phyloP scores from a whole-genome alignment of 2,888 invertebrate species.

The Parnassius glacialis region DNA sequence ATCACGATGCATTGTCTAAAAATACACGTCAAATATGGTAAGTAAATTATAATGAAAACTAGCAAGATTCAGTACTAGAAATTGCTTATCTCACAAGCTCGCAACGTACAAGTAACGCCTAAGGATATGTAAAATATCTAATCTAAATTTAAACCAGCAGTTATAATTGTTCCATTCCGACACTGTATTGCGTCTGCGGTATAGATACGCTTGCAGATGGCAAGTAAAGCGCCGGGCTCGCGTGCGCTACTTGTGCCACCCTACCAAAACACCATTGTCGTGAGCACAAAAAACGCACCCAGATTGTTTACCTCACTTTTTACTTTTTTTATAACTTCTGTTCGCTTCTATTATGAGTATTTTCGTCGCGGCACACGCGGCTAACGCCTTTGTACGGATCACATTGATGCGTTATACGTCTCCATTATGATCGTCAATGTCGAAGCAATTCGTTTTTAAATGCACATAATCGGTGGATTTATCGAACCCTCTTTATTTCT shows the following conservation, averaged over 20 bases:
- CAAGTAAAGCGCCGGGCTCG: constrained; percentile 36
- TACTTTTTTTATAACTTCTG: constrained; percentile 74
- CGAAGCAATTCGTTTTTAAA: constrained; percentile 69
- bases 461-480: constrained; percentile 59
- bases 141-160: too few relatives aligned
- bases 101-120: too few relatives aligned
- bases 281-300: constrained; percentile 64
- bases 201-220: constrained; percentile 51
- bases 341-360: constrained; percentile 67
- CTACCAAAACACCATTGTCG: constrained; percentile 59
- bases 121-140: too few relatives aligned
- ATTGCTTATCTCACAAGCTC: too few relatives aligned
- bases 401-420: constrained; percentile 64
- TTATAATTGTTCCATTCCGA: not conserved
- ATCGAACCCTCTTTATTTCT: constrained; percentile 34
- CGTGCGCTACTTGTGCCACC: constrained; percentile 67
- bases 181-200: constrained; percentile 28
- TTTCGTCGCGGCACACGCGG: constrained; percentile 72
- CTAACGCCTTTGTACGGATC: constrained; percentile 58
- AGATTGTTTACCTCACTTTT: constrained; percentile 79
- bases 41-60: too few relatives aligned
- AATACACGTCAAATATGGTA: too few relatives aligned
- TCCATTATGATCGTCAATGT: constrained; percentile 61
- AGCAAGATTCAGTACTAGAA: too few relatives aligned
- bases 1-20: too few relatives aligned